phyloP scores from a whole-genome alignment of 2,797 vertebrate species.

The Liasis olivaceus region DNA sequence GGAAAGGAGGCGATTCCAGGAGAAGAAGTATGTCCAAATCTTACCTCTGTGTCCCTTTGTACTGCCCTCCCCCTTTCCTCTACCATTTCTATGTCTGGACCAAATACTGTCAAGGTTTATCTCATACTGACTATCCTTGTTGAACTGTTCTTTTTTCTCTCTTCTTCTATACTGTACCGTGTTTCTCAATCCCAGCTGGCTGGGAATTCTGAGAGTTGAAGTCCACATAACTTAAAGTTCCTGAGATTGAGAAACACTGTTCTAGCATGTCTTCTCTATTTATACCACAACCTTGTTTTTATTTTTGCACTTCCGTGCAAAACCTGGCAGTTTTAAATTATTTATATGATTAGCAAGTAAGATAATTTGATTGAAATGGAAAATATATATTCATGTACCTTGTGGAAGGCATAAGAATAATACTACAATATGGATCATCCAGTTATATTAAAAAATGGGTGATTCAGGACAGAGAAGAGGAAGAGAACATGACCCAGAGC shows the following conservation, averaged over 20 bases:
- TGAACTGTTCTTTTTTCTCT: background rate
- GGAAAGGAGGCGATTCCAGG: background rate
- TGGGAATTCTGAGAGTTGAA: background rate
- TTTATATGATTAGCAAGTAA: background rate
- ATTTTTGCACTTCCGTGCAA: background rate
- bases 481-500: too few relatives aligned
- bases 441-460: background rate
- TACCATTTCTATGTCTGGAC: background rate
- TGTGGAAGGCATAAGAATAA: background rate
- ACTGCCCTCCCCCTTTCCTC: background rate
- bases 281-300: background rate
- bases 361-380: background rate
- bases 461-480: background rate
- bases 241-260: too few relatives aligned
- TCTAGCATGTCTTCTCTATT: background rate
- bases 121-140: background rate
- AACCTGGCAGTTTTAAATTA: background rate
- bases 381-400: background rate
- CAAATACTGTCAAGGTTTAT: background rate
- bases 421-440: background rate
- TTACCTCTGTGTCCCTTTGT: background rate
- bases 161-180: background rate
- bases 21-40: background rate
- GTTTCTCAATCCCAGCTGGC: background rate
- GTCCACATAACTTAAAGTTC: background rate